These are phyloP conservation scores for Zelleria hepariella DNA, from an alignment of 2,888 invertebrate genomes.

Conservation along the genomic window DNA sequence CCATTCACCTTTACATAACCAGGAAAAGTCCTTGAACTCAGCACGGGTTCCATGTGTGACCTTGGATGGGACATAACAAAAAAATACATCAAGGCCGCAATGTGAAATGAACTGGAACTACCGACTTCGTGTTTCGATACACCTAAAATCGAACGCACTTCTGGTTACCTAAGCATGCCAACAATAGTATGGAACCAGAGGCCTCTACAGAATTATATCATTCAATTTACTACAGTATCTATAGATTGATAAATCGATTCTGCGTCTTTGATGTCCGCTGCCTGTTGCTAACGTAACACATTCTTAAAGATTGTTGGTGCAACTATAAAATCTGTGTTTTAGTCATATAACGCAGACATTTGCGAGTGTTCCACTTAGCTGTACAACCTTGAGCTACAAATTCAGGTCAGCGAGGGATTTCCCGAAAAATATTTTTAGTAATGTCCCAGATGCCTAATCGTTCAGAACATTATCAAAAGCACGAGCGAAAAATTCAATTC, in stretches of 20 bases:
- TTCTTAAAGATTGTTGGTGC: neutral
- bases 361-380: neutral
- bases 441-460: neutral
- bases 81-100: neutral
- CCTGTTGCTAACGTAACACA: neutral
- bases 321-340: neutral
- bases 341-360: neutral
- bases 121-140: neutral
- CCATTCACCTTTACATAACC: neutral
- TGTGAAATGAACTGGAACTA: conserved; percentile 1
- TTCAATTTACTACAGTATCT: neutral
- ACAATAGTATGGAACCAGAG: neutral
- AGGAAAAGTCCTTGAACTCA: conserved; percentile 4
- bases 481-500: neutral
- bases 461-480: neutral
- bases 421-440: neutral
- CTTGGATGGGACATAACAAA: neutral
- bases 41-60: neutral
- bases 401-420: neutral
- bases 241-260: neutral
- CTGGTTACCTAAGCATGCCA: neutral
- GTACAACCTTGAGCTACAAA: neutral
- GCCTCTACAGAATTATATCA: too few relatives aligned
- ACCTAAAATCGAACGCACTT: neutral
- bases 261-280: neutral